A percentile compares a stretch with the other conserved stretches of the same genome.
These are phyloP conservation scores for Resseliella maxima DNA, from an alignment of 2,888 invertebrate genomes.

Conservation along the genomic window DNA sequence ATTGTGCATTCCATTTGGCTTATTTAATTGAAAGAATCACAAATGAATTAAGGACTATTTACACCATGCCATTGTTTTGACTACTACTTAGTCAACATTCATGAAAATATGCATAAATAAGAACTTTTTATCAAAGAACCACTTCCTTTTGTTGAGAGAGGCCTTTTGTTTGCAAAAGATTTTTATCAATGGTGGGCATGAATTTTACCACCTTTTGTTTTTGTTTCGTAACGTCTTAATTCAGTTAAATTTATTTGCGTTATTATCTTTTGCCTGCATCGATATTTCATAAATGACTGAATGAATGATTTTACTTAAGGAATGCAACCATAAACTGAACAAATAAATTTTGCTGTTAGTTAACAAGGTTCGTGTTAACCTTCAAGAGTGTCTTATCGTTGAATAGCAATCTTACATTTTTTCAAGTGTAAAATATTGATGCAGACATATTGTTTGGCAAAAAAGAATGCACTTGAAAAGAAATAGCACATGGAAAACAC, in stretches of 20 bases:
- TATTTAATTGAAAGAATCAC: background rate
- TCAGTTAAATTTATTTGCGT: background rate
- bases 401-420: background rate
- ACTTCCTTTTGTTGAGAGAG: constrained; percentile 42
- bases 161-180: background rate
- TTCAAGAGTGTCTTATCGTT: background rate
- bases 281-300: too few species aligned
- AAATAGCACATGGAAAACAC: background rate
- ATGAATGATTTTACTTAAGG: too few species aligned
- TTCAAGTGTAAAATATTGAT: constrained; percentile 22
- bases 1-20: background rate
- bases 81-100: background rate
- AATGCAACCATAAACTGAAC: background rate
- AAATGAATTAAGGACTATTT: background rate
- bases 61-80: background rate
- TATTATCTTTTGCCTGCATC: background rate
- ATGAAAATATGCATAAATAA: background rate
- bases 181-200: background rate
- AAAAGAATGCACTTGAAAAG: background rate
- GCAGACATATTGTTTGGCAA: background rate
- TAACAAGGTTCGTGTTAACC: constrained; percentile 35
- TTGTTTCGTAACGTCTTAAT: background rate
- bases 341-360: background rate
- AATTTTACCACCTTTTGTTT: constrained; percentile 51
- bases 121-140: background rate